These are phyloP conservation scores for Triplophysa bombifrons DNA, from an alignment of 2,797 vertebrate species.

Conservation along the genomic window DNA sequence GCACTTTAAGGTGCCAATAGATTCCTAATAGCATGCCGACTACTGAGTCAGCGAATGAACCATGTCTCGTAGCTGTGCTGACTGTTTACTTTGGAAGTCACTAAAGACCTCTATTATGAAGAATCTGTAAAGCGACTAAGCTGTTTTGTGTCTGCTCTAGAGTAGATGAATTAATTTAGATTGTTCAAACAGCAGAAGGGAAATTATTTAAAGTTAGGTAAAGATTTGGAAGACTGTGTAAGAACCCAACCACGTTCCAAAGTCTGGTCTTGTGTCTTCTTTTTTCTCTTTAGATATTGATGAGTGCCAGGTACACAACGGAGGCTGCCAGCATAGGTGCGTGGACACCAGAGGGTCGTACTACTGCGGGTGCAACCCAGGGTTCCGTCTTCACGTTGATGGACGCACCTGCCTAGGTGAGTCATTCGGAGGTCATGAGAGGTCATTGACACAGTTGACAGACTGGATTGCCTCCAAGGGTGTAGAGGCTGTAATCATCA, in stretches of 20 bases:
- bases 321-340: constrained; percentile 86
- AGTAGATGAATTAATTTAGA: constrained; percentile 26
- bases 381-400: constrained; percentile 81
- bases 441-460: constrained; percentile 32
- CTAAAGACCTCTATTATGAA: constrained; percentile 21
- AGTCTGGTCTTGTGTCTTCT: not conserved
- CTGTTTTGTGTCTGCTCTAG: constrained; percentile 12
- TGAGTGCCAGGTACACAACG: constrained; percentile 82
- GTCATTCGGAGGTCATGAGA: constrained; percentile 50
- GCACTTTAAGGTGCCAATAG: not conserved
- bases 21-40: not conserved
- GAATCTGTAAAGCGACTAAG: not conserved
- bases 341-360: constrained; percentile 83
- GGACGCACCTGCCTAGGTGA: constrained; percentile 85
- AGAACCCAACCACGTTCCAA: constrained; percentile 1
- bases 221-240: not conserved
- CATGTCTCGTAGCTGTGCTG: constrained; percentile 14
- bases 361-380: constrained; percentile 79
- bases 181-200: constrained; percentile 16
- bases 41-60: constrained; percentile 18
- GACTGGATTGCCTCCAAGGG: constrained; percentile 34
- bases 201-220: not conserved
- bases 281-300: constrained; percentile 77
- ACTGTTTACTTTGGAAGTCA: constrained; percentile 41
- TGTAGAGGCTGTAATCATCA: constrained; percentile 44